Evolutionary conservation across 2,797 vertebrate species (phyloP).

Genomic region (Phaenicophaeus curvirostris): DNA sequence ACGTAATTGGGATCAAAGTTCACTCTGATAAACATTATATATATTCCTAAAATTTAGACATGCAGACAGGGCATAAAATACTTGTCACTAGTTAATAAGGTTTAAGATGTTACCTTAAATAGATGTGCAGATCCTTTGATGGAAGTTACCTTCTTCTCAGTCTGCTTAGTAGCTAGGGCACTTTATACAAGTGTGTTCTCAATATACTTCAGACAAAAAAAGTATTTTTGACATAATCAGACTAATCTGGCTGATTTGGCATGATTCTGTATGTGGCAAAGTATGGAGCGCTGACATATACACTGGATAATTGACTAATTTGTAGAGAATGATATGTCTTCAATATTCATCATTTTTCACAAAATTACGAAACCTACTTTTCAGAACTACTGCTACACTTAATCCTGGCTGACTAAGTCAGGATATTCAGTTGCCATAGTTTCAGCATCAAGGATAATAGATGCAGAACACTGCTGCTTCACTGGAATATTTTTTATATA

Average conservation of each 20-base stretch:
- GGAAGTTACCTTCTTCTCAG: neutral
- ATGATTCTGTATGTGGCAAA: neutral
- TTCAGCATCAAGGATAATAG: neutral
- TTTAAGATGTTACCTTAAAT: neutral
- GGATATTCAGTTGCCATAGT: neutral
- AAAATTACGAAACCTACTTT: neutral
- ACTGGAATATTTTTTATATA: neutral
- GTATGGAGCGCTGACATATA: neutral
- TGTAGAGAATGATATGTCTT: neutral
- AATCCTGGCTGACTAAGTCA: neutral
- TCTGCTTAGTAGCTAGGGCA: neutral
- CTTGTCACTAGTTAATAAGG: neutral
- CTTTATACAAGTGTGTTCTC: neutral
- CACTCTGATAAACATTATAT: neutral
- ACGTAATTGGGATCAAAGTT: neutral
- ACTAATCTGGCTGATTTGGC: neutral
- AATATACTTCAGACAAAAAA: neutral
- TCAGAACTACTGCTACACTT: neutral
- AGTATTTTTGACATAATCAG: neutral
- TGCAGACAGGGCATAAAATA: neutral
- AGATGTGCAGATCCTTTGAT: neutral
- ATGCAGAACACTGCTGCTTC: neutral
- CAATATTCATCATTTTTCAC: neutral
- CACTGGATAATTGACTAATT: neutral
- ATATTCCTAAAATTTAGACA: neutral